A percentile compares a stretch with the other conserved stretches of the same genome.
Evolutionary conservation across 2,113 vertebrate species (phyloP).

Genomic region (Budorcas taxicolor): DNA sequence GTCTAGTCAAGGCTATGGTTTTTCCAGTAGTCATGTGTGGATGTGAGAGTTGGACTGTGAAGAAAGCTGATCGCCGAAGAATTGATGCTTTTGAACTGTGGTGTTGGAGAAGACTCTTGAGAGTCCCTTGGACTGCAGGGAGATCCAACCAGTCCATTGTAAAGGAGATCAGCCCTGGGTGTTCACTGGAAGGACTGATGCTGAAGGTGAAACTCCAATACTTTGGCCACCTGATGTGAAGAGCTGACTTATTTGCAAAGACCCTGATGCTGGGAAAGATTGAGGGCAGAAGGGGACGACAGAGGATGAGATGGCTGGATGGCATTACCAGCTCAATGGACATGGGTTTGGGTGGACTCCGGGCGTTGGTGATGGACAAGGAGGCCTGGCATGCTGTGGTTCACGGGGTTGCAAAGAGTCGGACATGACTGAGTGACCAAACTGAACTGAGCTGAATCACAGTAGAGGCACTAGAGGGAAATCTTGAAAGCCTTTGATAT

Average conservation of each 20-base stretch:
- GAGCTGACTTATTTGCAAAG: neutral
- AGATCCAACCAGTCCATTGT: neutral
- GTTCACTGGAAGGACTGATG: neutral
- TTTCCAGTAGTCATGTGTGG: neutral
- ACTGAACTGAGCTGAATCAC: neutral
- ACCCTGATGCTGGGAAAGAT: neutral
- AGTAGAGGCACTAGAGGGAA: neutral
- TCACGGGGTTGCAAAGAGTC: neutral
- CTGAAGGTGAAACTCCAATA: neutral
- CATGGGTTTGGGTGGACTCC: neutral
- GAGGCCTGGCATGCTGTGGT: neutral
- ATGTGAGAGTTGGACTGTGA: too few species aligned
- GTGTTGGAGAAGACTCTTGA: too few species aligned
- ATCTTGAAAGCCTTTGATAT: neutral
- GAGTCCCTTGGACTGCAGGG: too few species aligned
- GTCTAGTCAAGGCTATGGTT: neutral
- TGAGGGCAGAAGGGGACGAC: neutral
- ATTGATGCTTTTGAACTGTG: too few species aligned
- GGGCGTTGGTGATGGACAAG: neutral
- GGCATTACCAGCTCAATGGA: neutral
- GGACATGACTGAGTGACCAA: neutral
- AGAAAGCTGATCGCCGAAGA: rapidly evolving
- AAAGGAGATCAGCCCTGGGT: neutral
- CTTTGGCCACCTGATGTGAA: neutral
- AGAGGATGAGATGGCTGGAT: neutral